These are phyloP conservation scores for Cheilosia grossa DNA, from an alignment of 2,888 invertebrate species.

Conservation along the genomic window DNA sequence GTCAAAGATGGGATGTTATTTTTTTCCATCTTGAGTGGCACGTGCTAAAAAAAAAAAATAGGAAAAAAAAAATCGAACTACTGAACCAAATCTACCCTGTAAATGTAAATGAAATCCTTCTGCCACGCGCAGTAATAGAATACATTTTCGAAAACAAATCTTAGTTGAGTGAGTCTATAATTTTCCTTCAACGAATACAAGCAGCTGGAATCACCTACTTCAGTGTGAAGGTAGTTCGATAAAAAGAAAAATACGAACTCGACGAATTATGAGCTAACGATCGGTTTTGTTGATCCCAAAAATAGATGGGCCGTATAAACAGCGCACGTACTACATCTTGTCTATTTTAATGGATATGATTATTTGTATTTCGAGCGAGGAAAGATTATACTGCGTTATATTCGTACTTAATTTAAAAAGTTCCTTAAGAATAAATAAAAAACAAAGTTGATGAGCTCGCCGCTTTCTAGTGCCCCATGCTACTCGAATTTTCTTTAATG, in stretches of 20 bases:
- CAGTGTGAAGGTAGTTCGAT: conserved; percentile 25
- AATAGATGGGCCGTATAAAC: conserved; percentile 57
- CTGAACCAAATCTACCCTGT: conserved; percentile 62
- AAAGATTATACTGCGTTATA: conserved; percentile 31
- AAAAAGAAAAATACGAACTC: conserved; percentile 49
- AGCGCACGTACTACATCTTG: conserved; percentile 52
- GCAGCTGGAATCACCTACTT: conserved; percentile 59
- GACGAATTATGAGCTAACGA: conserved; percentile 65
- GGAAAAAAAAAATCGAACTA: conserved; percentile 45
- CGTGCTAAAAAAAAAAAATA: conserved; percentile 56
- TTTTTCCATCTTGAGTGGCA: conserved; percentile 53
- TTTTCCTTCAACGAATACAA: conserved; percentile 20
- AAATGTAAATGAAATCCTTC: conserved; percentile 60
- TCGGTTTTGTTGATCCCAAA: conserved; percentile 60
- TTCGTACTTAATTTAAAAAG: conserved; percentile 7
- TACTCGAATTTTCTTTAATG: too few species aligned
- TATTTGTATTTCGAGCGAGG: conserved; percentile 64
- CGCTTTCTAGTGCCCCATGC: neutral
- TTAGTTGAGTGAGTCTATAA: conserved; percentile 23
- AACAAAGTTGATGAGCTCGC: conserved; percentile 28
- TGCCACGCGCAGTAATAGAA: conserved; percentile 15
- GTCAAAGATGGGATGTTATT: conserved; percentile 62
- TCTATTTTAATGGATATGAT: conserved; percentile 65
- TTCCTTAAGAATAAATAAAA: conserved; percentile 6
- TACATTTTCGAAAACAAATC: conserved; percentile 19